These are phyloP conservation scores for Caloenas nicobarica DNA, from an alignment of 2,113 vertebrate species.

Conservation along the genomic window DNA sequence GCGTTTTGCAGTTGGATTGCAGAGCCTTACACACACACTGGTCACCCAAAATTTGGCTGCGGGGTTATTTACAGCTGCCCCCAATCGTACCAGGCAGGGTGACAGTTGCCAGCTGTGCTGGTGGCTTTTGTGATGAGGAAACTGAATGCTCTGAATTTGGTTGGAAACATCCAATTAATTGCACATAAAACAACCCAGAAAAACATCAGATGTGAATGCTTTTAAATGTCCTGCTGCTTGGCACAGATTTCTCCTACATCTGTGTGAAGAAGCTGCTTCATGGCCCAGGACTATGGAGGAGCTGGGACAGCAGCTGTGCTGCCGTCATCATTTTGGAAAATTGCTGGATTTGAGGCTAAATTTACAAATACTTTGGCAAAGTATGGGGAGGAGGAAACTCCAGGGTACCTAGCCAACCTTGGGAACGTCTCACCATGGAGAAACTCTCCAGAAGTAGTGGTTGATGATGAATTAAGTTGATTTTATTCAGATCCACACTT, in stretches of 20 bases:
- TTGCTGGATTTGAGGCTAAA: neutral
- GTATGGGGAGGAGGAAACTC: neutral
- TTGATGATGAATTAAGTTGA: neutral
- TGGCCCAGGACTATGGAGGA: rapidly evolving
- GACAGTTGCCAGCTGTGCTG: neutral
- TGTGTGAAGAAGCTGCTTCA: neutral
- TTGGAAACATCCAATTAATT: neutral
- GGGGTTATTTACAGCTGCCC: neutral
- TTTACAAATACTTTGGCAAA: neutral
- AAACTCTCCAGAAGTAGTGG: neutral
- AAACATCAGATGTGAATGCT: neutral
- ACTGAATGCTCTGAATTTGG: neutral
- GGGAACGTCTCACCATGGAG: neutral
- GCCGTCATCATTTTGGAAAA: neutral
- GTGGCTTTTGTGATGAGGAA: slow-evolving; percentile 24
- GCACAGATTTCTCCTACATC: neutral
- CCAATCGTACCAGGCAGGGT: neutral
- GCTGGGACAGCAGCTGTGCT: neutral
- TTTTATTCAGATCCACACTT: neutral
- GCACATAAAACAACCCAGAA: neutral
- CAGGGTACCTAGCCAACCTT: neutral
- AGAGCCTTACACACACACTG: neutral
- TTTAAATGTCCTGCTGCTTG: neutral
- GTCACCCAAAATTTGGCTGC: neutral
- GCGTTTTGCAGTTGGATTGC: neutral